These are phyloP conservation scores for Muricea muricata DNA, from an alignment of 92 coral and sea anemone species.

Conservation along the genomic window DNA sequence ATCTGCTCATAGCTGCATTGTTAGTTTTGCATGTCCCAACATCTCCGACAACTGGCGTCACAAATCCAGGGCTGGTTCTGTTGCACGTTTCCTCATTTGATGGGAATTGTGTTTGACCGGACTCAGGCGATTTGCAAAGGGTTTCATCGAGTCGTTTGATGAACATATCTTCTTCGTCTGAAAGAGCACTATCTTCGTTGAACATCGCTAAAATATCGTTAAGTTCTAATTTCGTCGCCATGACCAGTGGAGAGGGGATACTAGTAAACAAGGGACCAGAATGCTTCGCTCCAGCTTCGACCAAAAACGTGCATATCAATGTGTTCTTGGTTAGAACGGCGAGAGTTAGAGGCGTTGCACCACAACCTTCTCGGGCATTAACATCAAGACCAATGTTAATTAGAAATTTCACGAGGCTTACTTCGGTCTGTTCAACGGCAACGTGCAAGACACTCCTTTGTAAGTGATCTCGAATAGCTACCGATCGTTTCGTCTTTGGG, in stretches of 20 bases:
- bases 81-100: no score
- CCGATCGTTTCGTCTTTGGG: background rate
- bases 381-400: conserved; percentile 51
- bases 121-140: background rate
- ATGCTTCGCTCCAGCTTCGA: conserved; percentile 46
- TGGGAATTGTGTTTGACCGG: no score
- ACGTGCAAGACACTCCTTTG: conserved; percentile 51
- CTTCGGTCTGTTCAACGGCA: conserved; percentile 49
- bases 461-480: conserved; percentile 49
- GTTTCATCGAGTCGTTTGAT: conserved; percentile 29
- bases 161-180: conserved; percentile 44
- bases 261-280: no score
- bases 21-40: conserved; percentile 48
- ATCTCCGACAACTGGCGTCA: conserved; percentile 22
- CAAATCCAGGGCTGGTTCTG: conserved; percentile 27
- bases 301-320: conserved; percentile 29
- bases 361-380: conserved; percentile 57
- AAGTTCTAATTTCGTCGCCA: conserved; percentile 25
- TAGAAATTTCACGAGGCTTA: conserved; percentile 37
- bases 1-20: conserved; percentile 50
- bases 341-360: conserved; percentile 48
- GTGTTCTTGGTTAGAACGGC: conserved; percentile 43
- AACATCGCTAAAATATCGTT: conserved; percentile 1
- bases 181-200: conserved; percentile 20
- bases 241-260: conserved; percentile 40